These are phyloP conservation scores for Phyllopteryx taeniolatus DNA, from an alignment of 2,113 vertebrate species.

Conservation along the genomic window DNA sequence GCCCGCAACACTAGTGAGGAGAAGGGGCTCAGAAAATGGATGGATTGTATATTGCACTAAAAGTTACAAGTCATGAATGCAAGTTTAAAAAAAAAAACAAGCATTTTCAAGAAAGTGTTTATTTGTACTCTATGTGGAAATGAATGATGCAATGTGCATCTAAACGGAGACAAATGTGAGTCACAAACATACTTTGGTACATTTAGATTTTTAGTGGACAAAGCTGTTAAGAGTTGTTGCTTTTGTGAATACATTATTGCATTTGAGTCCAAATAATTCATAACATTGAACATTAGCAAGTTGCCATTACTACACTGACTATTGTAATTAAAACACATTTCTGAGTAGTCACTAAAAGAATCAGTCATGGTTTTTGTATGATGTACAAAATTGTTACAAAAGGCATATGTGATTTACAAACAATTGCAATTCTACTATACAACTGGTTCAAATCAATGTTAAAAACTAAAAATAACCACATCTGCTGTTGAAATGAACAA, in stretches of 20 bases:
- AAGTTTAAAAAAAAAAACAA: constrained; percentile 6
- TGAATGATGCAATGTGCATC: constrained; percentile 69
- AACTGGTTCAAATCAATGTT: constrained; percentile 42
- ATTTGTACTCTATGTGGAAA: constrained; percentile 63
- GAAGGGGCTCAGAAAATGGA: too few species aligned
- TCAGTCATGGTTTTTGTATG: constrained; percentile 46
- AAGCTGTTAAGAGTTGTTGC: constrained; percentile 24
- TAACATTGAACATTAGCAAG: constrained; percentile 55
- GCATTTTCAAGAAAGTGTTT: constrained; percentile 59
- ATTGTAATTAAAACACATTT: constrained; percentile 37
- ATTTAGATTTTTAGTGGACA: constrained; percentile 50
- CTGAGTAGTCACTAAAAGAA: constrained; percentile 47
- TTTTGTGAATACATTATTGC: background rate
- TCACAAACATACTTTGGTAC: constrained; percentile 74
- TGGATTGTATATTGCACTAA: background rate
- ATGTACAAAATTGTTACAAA: constrained; percentile 74
- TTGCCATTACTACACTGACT: constrained; percentile 42
- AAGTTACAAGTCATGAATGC: background rate
- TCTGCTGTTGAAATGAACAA: constrained; percentile 40
- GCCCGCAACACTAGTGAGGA: too few species aligned
- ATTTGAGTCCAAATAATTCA: background rate
- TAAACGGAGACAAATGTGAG: constrained; percentile 58
- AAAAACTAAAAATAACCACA: constrained; percentile 45
- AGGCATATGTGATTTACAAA: constrained; percentile 74
- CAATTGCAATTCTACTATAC: constrained; percentile 62